Evolutionary conservation across 1,140 invertebrate genomes (phyloP), one percentile per base, ranked within the genome.

Genomic region (Oscheius sp.): DNA sequence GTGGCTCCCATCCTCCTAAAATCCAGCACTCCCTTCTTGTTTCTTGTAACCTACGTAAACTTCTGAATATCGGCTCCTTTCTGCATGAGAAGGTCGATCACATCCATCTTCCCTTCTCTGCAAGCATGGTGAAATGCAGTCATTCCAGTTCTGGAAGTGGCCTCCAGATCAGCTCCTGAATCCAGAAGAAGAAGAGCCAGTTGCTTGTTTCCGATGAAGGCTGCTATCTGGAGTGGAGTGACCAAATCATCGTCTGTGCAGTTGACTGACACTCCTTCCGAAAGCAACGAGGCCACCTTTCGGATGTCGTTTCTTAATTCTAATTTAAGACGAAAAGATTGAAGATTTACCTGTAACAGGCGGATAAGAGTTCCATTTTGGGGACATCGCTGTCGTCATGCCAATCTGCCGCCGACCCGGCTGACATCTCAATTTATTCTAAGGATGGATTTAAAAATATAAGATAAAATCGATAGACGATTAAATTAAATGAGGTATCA

Each of bases 71-170:
- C 63, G 15, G 78, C 77, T 38, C 91, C 93, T 88, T 95, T 92
- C 79, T 90, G 91, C 0, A 98, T 87, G 26, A 99, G 89, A 49
- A 97, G 87, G 35, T 93, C 92, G 13, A 98, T 95, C 93, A 98
- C 97, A 85, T 96, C 93, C 85, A 97, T 93, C 85, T 99, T 95
- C 29, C 95, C 95, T 87, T 99, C 95, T n/a, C 95, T 88, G 15
- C 94, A 93, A 67, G 95, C 95, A 88, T 98, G 95, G 92, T 95
- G 95, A 34, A 99, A 87, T 18, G 96, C 95, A 3, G 95, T 98
- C 85, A 97, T 98, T n/a, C 95, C 95, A 87, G 98, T 95, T 85
- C 97, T 94, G 86, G 98, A 98, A 32, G 89, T 94, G 87, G 97
- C 95, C 86, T 99, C 95, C 78, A 98, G 94, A 85, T 98, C 97